Base-by-base conservation (phyloP, 2,797 vertebrate genomes). In the Rhinophrynus dorsalis region DNA sequence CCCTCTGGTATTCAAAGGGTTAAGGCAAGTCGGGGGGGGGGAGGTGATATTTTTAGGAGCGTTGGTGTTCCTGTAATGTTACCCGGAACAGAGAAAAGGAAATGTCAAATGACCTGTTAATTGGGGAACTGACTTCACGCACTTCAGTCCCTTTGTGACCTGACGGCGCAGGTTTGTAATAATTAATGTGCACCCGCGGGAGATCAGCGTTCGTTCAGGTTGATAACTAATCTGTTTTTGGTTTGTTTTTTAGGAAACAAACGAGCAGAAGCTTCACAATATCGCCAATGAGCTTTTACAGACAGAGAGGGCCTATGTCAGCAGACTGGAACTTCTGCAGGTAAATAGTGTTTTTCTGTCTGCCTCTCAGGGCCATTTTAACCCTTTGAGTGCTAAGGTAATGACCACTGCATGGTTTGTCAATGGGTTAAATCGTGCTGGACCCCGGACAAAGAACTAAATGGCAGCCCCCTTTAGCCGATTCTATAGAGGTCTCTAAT, bases 231-330 rank as follows among this genome's bases (percentile, higher is more conserved):
- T 0, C 45, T 48, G 17, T 71, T 23, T 60, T 24, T n/a, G n/a
- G n/a, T 0, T 75, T 79, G 76, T 81, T 56, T 75, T 81, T 1
- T 74, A 98, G 97, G 96, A 98, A 80, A 98, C 95, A 17, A 92
- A 98, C 2, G 95, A 98, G 44, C 88, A 99, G 85, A 99, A 98
- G 84, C 90, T 95, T 68, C 94, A 94, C 75, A 98, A 98, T 75
- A 99, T 99, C 75, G 97, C 95, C 77, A 98, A 71, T 32, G 97
- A 99, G 81, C 96, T 99, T 78, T 82, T 99, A 78, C 91, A 96
- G 48, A 99, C 97, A 2, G 97, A 99, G 86, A 94, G 94, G 84
- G 95, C 95, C 37, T 99, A 99, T 0, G 97, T 99, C 20, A 85
- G 86, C 12, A 82, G 95, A 33, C 93, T 99, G 11, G 88, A 94